Conservation (phyloP, 2,797 vertebrate species). For the Tympanoctomys barrerae region DNA sequence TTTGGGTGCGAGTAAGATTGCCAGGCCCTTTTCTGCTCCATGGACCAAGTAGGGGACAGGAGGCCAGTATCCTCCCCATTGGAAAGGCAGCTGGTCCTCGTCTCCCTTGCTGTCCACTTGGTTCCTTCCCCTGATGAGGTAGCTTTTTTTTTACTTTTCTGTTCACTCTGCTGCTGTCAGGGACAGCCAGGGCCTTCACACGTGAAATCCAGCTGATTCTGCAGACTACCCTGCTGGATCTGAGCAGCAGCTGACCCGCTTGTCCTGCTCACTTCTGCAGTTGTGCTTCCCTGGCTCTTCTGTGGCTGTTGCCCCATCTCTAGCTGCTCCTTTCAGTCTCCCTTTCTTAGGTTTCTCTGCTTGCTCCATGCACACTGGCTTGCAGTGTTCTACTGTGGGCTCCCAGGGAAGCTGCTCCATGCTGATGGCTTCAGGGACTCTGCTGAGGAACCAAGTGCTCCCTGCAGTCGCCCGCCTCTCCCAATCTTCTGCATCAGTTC, state of each 20-base stretch:
- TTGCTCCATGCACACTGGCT: background rate
- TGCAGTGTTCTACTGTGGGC: slow-evolving; percentile 45
- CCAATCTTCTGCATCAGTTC: background rate
- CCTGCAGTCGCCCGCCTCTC: background rate
- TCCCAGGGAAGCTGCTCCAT: background rate
- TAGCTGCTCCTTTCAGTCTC: slow-evolving; percentile 21
- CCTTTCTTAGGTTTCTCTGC: slow-evolving; percentile 2
- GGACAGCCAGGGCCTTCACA: background rate
- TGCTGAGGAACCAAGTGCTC: background rate
- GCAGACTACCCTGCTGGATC: background rate
- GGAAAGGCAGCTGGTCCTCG: background rate
- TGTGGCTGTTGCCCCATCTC: background rate
- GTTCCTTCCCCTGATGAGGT: background rate
- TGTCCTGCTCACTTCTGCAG: background rate
- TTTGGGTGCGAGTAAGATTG: background rate
- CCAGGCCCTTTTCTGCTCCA: background rate
- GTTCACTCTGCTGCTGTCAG: background rate
- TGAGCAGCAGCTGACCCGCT: background rate
- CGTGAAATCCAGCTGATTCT: background rate
- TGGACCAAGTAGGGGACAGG: background rate
- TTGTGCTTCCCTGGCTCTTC: background rate
- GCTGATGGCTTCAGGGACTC: slow-evolving; percentile 38
- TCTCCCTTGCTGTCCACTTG: background rate
- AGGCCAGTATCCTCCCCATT: background rate
- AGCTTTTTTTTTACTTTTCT: background rate